Evolutionary conservation across 2,797 vertebrate genomes (phyloP).

Genomic region (Bufotes viridis): DNA sequence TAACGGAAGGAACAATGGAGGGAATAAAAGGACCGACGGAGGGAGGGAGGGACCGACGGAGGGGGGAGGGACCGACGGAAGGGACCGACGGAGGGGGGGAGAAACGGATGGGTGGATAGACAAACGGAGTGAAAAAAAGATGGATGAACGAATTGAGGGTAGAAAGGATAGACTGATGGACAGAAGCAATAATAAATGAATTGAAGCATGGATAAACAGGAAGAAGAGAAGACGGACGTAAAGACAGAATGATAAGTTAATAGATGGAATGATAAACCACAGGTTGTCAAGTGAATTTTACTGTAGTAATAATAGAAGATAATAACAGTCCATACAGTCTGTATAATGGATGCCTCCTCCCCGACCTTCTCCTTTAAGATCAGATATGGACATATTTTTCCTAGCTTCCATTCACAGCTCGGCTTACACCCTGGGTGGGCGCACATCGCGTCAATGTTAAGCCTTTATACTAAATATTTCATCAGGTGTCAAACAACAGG

Average conservation of each 20-base stretch:
- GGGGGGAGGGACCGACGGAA: background rate
- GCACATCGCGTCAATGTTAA: background rate
- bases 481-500: conserved; percentile 39
- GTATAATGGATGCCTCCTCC: no score
- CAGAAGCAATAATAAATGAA: no score
- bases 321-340: no score
- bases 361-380: no score
- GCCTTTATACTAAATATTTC: conserved; percentile 29
- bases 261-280: no score
- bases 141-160: background rate
- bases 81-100: background rate
- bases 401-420: background rate
- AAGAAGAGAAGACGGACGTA: no score
- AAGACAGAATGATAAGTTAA: no score
- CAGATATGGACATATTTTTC: background rate
- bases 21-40: no score
- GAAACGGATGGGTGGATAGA: background rate
- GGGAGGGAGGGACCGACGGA: no score
- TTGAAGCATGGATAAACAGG: no score
- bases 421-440: conserved; percentile 4
- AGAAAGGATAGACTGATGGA: background rate
- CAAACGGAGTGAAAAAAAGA: background rate
- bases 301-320: no score
- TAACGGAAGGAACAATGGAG: background rate
- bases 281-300: no score